Conservation (phyloP, 2,888 invertebrate species). For the Lordiphosa fenestrarum region DNA sequence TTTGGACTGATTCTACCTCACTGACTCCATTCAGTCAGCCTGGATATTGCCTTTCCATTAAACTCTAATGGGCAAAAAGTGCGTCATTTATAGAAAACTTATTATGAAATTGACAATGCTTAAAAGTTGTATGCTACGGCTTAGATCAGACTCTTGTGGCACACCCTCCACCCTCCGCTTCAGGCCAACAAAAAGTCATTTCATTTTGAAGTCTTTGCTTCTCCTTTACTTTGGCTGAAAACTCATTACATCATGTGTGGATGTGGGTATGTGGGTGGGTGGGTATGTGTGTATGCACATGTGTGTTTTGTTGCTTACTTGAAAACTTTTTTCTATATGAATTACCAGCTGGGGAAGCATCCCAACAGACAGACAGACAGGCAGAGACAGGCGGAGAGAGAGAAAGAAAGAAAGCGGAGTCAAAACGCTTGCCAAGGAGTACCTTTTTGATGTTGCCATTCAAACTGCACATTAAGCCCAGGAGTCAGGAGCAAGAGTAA, state of each 20-base stretch:
- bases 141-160: not conserved
- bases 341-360: constrained; percentile 38
- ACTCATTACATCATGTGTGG: constrained; percentile 31
- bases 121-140: constrained; percentile 18
- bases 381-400: constrained; percentile 15
- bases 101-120: constrained; percentile 30
- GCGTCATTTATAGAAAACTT: constrained; percentile 22
- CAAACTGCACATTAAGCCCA: constrained; percentile 26
- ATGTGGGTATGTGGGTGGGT: constrained; percentile 22
- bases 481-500: constrained; percentile 7
- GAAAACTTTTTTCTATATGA: constrained; percentile 41
- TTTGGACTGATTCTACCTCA: too few relatives aligned
- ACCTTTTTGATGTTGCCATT: constrained; percentile 33
- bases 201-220: constrained; percentile 20
- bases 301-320: constrained; percentile 22
- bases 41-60: too few relatives aligned
- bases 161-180: not conserved
- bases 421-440: constrained; percentile 12
- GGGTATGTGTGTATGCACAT: constrained; percentile 23
- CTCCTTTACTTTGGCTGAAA: constrained; percentile 14
- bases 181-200: constrained; percentile 54
- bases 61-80: too few relatives aligned
- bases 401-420: not conserved
- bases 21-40: too few relatives aligned
- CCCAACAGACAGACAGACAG: too few relatives aligned